phyloP scores from a whole-genome alignment of 1,140 invertebrate species.

The Bombus pyrosoma region DNA sequence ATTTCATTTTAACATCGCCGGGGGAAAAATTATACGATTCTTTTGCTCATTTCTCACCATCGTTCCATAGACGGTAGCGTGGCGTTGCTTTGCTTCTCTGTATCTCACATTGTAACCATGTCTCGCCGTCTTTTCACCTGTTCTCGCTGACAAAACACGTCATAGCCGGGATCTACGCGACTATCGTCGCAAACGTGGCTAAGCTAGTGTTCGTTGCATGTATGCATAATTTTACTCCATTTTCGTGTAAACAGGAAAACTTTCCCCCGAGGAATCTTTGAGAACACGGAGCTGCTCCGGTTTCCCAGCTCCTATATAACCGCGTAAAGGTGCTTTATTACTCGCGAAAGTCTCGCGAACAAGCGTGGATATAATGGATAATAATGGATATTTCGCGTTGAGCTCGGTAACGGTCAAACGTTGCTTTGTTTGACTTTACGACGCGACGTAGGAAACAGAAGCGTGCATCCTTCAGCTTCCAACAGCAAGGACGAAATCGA shows the following conservation, averaged over 20 bases:
- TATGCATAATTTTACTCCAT: conserved; percentile 43
- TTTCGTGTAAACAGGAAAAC: conserved; percentile 32
- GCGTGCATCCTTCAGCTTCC: too few species aligned
- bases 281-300: conserved; percentile 12
- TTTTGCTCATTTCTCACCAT: conserved; percentile 30
- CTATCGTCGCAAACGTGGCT: conserved; percentile 13
- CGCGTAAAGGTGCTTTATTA: conserved; percentile 10
- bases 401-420: conserved; percentile 5
- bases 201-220: conserved; percentile 34
- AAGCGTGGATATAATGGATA: conserved; percentile 9
- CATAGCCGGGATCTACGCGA: conserved; percentile 15
- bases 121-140: conserved; percentile 34
- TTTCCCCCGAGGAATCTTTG: conserved; percentile 49
- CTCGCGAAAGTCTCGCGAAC: conserved; percentile 3
- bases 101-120: conserved; percentile 13
- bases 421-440: conserved; percentile 5
- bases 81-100: conserved; percentile 6
- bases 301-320: neutral
- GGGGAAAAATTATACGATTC: conserved; percentile 64
- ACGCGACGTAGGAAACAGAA: too few species aligned
- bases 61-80: neutral
- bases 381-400: conserved; percentile 26
- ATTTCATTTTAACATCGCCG: conserved; percentile 57
- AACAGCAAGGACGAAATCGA: too few species aligned
- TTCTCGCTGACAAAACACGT: conserved; percentile 32